These are phyloP conservation scores for Urocitellus parryii DNA, from an alignment of 2,113 vertebrate genomes.

Conservation along the genomic window DNA sequence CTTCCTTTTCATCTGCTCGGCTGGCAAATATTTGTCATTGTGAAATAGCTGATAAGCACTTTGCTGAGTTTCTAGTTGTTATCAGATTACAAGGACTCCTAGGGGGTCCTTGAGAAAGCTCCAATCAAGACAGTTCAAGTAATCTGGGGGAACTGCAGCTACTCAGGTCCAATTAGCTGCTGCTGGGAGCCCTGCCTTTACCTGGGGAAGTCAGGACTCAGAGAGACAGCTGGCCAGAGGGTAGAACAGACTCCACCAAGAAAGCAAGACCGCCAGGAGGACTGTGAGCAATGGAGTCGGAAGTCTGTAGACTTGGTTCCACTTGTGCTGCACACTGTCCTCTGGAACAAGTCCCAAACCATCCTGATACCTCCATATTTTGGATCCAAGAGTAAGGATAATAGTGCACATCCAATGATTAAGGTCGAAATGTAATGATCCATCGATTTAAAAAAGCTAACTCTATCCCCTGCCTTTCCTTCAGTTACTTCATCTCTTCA, in stretches of 20 bases:
- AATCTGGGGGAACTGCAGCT: not conserved
- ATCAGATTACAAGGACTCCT: not conserved
- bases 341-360: not conserved
- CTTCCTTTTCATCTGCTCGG: constrained; percentile 3
- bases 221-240: not conserved
- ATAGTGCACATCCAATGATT: not conserved
- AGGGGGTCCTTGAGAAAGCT: not conserved
- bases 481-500: not conserved
- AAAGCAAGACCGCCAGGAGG: not conserved
- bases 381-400: not conserved
- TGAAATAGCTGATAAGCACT: constrained; percentile 31
- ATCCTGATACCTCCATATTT: not conserved
- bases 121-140: constrained; percentile 34
- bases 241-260: not conserved
- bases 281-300: not conserved
- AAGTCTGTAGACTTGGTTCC: not conserved
- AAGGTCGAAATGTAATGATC: not conserved
- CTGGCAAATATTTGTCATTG: constrained; percentile 45
- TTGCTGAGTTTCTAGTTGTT: not conserved
- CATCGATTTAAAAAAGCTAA: not conserved
- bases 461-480: not conserved
- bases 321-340: not conserved
- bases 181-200: not conserved
- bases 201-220: not conserved
- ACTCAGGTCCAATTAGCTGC: constrained; percentile 2